These are phyloP conservation scores for Talpa occidentalis DNA, from an alignment of 2,113 vertebrate genomes.

Conservation along the genomic window DNA sequence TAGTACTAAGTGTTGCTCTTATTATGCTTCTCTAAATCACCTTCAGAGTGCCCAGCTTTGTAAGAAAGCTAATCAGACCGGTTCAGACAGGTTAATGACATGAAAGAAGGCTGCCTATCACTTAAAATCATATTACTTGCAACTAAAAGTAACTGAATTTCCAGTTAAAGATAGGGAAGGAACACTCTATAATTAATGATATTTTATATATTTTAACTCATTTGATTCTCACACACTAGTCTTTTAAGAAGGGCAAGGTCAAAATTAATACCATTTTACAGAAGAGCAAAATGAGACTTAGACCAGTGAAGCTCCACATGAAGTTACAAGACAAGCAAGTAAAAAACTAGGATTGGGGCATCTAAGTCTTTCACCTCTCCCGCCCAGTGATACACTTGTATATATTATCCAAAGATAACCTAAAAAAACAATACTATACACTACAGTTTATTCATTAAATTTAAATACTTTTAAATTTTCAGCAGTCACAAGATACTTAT, in stretches of 20 bases:
- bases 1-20: not conserved
- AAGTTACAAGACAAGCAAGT: not conserved
- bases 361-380: not conserved
- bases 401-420: not conserved
- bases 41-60: too few relatives aligned
- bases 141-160: not conserved
- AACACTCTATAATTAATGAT: not conserved
- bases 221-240: not conserved
- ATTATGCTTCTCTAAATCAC: not conserved
- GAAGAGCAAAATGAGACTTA: not conserved
- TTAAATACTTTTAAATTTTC: not conserved
- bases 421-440: not conserved
- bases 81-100: not conserved
- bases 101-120: conserved; percentile 19
- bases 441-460: not conserved
- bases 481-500: not conserved
- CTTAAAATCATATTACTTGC: not conserved
- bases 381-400: not conserved
- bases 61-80: not conserved
- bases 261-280: not conserved
- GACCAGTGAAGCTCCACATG: not conserved
- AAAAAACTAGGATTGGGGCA: not conserved
- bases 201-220: not conserved
- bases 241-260: not conserved
- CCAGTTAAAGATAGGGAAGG: not conserved